Base-by-base conservation (phyloP, 2,113 vertebrate species). In the Petrocephalus microphthalmus region DNA sequence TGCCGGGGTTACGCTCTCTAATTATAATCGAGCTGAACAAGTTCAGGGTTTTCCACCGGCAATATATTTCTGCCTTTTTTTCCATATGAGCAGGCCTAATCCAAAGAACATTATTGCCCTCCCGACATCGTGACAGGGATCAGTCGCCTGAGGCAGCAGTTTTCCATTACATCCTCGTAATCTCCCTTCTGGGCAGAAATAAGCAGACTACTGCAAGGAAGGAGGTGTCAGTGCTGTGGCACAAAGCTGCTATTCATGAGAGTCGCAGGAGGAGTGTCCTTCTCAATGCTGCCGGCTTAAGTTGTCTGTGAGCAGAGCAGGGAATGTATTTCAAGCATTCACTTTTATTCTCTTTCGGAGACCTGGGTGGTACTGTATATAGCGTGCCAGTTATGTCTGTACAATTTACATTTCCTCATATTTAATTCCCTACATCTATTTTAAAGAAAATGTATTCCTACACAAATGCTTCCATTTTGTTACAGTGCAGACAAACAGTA, bases 301-400 rank as follows among this genome's bases (percentile, higher is more conserved):
- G 88, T 89, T 89, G 89, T 89, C 85, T 78, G 64, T 53, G 57
- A 47, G 89, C 88, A 89, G 86, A 87, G 88, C 83, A 15, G 84
- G 25, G 86, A 74, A 84, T 85, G 56, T 88, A 87, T 83, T 87
- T 85, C 45, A n/a, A 49, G 91, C 82, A 89, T 90, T 37, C 88
- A 89, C 89, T 92, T 92, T 81, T 86, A 7, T 89, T 84, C 89
- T 85, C 90, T 25, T 45, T 3, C 81, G 64, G 87, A 84, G 49
- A 85, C 71, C 88, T 88, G 90, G 5, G 87, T 52, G 42, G 87
- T 86, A n/a, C n/a, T n/a, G n/a, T n/a, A 83, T 56, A 85, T 87
- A 88, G 88, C 90, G 92, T 57, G 88, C 88, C 10, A 85, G 25
- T n/a, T 45, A 25, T 90, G 90, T 90, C 90, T 88, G 83, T 84